Base-by-base conservation (phyloP, 2,797 vertebrate species). In the Etheostoma nigrum region DNA sequence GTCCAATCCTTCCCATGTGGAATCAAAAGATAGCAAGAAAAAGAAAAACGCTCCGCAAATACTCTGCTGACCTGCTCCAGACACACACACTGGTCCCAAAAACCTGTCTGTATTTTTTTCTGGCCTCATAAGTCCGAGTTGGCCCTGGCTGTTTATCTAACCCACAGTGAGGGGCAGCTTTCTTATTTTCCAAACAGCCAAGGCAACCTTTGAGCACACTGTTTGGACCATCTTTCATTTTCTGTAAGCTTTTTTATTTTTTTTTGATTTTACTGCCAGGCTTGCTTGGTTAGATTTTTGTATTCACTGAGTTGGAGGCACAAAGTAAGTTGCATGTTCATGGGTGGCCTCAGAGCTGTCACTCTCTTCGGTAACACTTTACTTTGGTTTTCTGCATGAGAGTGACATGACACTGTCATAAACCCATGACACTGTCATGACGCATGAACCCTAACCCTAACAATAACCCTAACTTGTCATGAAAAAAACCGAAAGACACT, bases 261-360 rank as follows among this genome's bases (percentile, higher is more conserved):
- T 1, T 40, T 40, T 62, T 16, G 45, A 47, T 91, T 90, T 91
- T 79, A 84, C 76, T 59, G 49, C 58, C 76, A 25, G 59, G 67
- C 18, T 13, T 72, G 44, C 79, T 85, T 78, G 79, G 67, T 71
- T 82, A 63, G 48, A 76, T 65, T 63, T 75, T 67, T 40, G 10
- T 58, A 58, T 76, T 30, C 60, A 47, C n/a, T 12, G 19, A 81
- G 47, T 13, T 57, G 9, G 57, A 52, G 63, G 45, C 33, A 16
- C 54, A 6, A 51, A 16, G 48, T 18, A 21, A 15, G 62, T 19
- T 54, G 45, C 48, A 16, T 61, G 81, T 78, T 67, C n/a, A 4
- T 9, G 47, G 52, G 57, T 47, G 16, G 12, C 62, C 12, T 58
- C 76, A 40, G 68, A 71, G 52, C 36, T 15, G 47, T 18, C 36